Base-by-base conservation (phyloP, 2,797 vertebrate species). In the Argentina silus region DNA sequence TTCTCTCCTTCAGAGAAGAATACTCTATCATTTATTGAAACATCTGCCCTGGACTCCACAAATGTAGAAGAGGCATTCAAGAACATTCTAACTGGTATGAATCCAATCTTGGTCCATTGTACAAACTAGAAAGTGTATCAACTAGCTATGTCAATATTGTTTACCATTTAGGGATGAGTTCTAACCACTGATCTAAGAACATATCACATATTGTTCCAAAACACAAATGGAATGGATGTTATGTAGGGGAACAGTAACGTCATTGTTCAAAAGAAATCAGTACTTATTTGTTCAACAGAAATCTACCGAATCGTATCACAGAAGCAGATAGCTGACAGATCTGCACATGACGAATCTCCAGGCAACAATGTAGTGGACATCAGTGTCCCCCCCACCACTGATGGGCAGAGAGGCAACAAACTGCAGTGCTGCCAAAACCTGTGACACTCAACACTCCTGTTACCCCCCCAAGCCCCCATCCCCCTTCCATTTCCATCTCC, bases 301-400 rank as follows among this genome's bases (percentile, higher is more conserved):
- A 98, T 99, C 89, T 98, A 99, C 90, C 96, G 96, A 86, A 98
- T 98, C 0, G 97, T 98, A 79, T 99, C 97, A 5, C 97, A 98
- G 93, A 98, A 98, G 93, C 97, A 98, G 88, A 98, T 98, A 9
- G 96, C 97, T 0, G 97, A 99, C 88, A 92, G 97, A 45, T 96
- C 96, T 3, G 95, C 95, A 0, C 97, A 99, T 0, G 97, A 99
- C 0, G 97, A 99, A 81, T 99, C 97, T 86, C 97, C 97, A 0
- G 96, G 97, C 80, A 98, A 98, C 95, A 99, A 99, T 2, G 94
- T 95, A 27, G 94, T 95, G 63, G 97, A 98, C 90, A 99, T 99
- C 88, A 98, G 96, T 0, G 97, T 98, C 76, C 97, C 97, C 0
- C 97, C 97, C 14, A 99, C 97, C 88, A 97, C 96, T 0, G 97